Conservation (phyloP, 1,140 invertebrate species). For the Megathymus violae region DNA sequence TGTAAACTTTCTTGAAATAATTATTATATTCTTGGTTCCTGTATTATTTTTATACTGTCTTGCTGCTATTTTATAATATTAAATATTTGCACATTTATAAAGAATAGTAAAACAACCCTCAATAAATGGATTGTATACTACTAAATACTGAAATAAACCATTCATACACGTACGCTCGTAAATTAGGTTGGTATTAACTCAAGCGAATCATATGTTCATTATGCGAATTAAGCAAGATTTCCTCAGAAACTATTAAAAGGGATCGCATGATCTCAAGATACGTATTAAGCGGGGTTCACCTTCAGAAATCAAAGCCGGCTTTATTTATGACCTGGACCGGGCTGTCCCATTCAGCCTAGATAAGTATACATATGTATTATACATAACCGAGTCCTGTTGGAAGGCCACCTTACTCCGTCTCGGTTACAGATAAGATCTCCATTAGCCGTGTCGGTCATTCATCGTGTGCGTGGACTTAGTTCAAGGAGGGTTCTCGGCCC, state of each 20-base stretch:
- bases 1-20: neutral
- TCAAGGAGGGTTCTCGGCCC: slow-evolving; percentile 49
- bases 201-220: slow-evolving; percentile 64
- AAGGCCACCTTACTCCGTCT: slow-evolving; percentile 71
- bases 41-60: too few species aligned
- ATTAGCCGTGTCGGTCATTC: slow-evolving; percentile 77
- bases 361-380: slow-evolving; percentile 69
- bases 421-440: slow-evolving; percentile 74
- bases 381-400: slow-evolving; percentile 65
- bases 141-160: slow-evolving; percentile 31
- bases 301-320: slow-evolving; percentile 77
- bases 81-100: too few species aligned
- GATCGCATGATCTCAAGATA: slow-evolving; percentile 60
- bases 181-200: slow-evolving; percentile 55
- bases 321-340: slow-evolving; percentile 79
- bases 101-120: too few species aligned
- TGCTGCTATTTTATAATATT: too few species aligned
- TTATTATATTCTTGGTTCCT: neutral
- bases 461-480: slow-evolving; percentile 65
- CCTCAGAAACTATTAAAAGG: slow-evolving; percentile 72
- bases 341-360: slow-evolving; percentile 63
- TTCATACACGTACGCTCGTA: slow-evolving; percentile 51
- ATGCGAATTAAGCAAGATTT: slow-evolving; percentile 69
- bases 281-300: slow-evolving; percentile 65
- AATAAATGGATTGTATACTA: too few species aligned